Evolutionary conservation across 2,797 vertebrate species (phyloP).

Genomic region (Syngnathus rostellatus): DNA sequence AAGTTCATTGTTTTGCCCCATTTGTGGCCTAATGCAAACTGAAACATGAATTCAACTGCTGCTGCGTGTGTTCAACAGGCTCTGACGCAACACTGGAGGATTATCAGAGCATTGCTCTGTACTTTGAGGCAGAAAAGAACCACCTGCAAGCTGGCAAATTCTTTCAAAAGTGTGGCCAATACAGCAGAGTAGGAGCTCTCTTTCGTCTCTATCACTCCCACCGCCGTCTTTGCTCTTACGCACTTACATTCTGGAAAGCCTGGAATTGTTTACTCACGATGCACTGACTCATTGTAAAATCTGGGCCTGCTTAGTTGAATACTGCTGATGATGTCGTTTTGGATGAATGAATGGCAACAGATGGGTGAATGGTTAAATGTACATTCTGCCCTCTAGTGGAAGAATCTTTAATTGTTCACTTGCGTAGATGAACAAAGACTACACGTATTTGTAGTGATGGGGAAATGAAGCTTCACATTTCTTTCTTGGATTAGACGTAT

Average conservation of each 20-base stretch:
- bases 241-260: background rate
- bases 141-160: conserved; percentile 93
- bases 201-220: background rate
- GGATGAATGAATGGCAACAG: background rate
- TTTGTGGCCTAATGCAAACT: background rate
- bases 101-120: conserved; percentile 93
- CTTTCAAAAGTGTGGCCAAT: conserved; percentile 90
- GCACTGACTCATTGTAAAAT: background rate
- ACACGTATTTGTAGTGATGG: no score
- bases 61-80: conserved; percentile 61
- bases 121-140: conserved; percentile 94
- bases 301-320: background rate
- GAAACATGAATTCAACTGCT: background rate
- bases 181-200: conserved; percentile 76
- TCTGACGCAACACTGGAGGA: conserved; percentile 84
- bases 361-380: background rate
- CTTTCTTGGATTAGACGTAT: no score
- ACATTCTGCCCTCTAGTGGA: background rate
- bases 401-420: background rate
- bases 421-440: background rate
- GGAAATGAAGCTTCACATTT: no score
- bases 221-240: background rate
- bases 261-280: background rate
- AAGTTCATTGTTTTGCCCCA: background rate
- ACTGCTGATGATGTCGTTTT: background rate